Evolutionary conservation across 2,797 vertebrate species (phyloP), one percentile per base, ranked within the genome.

Genomic region (Peromyscus aztecus): DNA sequence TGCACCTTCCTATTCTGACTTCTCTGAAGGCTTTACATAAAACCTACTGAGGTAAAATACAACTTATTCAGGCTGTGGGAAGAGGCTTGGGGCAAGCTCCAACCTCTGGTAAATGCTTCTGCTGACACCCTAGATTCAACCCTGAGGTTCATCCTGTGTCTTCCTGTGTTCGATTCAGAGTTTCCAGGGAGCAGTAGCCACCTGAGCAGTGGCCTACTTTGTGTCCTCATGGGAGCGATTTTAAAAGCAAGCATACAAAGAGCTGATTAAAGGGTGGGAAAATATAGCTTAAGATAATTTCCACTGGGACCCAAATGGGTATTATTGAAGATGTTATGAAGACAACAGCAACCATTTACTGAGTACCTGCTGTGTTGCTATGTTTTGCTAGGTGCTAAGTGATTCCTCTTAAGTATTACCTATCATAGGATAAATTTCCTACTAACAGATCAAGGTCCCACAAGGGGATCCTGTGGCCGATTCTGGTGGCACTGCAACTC

Each of bases 401-500:
- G 86, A 75, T 73, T 92, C 91, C 27, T 94, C 73, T 84, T 76
- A 77, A 82, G 49, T 34, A 4, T 76, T 59, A 61, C 12, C 81
- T 80, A 81, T 97, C 90, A 77, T 63, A 61, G 63, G 73, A 61
- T 59, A 82, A 12, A 89, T 69, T 93, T 89, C 63, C 92, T 83
- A 24, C 84, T 85, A 75, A 21, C n/a, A 4, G 27, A 55, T 69
- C 37, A 86, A 46, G 85, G 52, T 11, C 37, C 80, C 61, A 69
- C 46, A 40, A 0, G 67, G 71, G 24, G 63, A 76, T 34, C 85
- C 71, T 65, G 78, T 86, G 86, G 75, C 88, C 90, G 85, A 93
- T 88, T 89, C 37, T 43, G 91, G 78, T n/a, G 59, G 63, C 6
- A 16, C 2, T 23, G n/a, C 24, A 57, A 89, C 21, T 6, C 34